Evolutionary conservation across 2,797 vertebrate genomes (phyloP).

Genomic region (Eulemur rubriventer): DNA sequence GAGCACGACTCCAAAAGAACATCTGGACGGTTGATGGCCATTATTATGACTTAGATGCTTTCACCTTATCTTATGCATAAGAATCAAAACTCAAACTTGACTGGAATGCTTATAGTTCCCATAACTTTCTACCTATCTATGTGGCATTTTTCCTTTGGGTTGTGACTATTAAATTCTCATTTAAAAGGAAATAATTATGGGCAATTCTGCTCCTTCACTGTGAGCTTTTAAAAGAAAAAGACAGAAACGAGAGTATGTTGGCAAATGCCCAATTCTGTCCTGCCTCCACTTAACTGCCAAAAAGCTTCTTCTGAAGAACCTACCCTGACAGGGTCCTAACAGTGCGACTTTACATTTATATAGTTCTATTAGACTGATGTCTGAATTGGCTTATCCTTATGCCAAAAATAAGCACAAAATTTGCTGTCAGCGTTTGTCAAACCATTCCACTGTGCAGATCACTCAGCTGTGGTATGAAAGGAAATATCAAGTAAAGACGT

Average conservation of each 20-base stretch:
- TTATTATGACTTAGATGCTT: background rate
- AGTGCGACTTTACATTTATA: background rate
- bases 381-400: background rate
- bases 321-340: background rate
- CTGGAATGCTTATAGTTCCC: background rate
- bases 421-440: background rate
- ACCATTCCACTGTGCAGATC: background rate
- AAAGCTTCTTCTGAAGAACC: background rate
- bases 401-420: background rate
- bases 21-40: background rate
- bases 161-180: background rate
- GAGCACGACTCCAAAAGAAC: background rate
- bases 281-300: background rate
- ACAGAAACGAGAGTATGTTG: background rate
- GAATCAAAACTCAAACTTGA: background rate
- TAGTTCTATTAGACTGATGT: background rate
- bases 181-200: constrained; percentile 32
- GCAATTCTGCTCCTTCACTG: background rate
- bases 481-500: background rate
- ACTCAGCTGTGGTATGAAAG: background rate
- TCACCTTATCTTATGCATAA: background rate
- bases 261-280: background rate
- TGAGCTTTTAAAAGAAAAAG: constrained; percentile 17
- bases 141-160: background rate
- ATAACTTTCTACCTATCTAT: background rate